These are phyloP conservation scores for Thelaira solivaga DNA, from an alignment of 2,888 invertebrate genomes.

Conservation along the genomic window DNA sequence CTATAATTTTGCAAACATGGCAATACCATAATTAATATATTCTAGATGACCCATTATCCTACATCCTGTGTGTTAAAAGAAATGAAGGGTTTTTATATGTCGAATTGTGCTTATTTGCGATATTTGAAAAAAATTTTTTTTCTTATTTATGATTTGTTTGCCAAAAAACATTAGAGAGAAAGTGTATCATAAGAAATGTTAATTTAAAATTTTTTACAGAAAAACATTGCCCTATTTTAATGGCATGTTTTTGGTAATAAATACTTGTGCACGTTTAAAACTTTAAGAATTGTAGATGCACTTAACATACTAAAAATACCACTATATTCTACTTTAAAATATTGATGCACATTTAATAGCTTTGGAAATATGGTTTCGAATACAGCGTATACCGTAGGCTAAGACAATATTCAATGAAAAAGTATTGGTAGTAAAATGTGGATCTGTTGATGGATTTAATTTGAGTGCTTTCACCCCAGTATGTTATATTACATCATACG, in stretches of 20 bases:
- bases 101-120: conserved; percentile 11
- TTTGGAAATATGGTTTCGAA: too few relatives aligned
- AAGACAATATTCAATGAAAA: too few relatives aligned
- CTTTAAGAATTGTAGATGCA: too few relatives aligned
- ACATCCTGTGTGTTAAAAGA: conserved; percentile 21
- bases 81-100: conserved; percentile 17
- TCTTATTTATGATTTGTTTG: conserved; percentile 33
- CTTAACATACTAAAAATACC: too few relatives aligned
- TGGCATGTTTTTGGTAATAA: not conserved
- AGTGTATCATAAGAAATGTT: conserved; percentile 7
- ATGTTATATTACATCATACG: too few relatives aligned
- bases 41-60: conserved; percentile 39
- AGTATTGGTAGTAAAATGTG: too few relatives aligned
- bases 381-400: too few relatives aligned
- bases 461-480: too few relatives aligned
- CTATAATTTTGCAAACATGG: not conserved
- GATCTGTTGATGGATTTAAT: too few relatives aligned
- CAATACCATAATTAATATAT: conserved; percentile 6
- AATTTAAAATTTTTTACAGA: conserved; percentile 12
- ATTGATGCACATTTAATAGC: too few relatives aligned
- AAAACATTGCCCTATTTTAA: conserved; percentile 3
- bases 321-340: too few relatives aligned
- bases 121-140: conserved; percentile 4
- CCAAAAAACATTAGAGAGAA: conserved; percentile 20
- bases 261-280: not conserved